These are phyloP conservation scores for Cosmorhoe ocellata DNA, from an alignment of 2,888 invertebrate genomes.

Conservation along the genomic window DNA sequence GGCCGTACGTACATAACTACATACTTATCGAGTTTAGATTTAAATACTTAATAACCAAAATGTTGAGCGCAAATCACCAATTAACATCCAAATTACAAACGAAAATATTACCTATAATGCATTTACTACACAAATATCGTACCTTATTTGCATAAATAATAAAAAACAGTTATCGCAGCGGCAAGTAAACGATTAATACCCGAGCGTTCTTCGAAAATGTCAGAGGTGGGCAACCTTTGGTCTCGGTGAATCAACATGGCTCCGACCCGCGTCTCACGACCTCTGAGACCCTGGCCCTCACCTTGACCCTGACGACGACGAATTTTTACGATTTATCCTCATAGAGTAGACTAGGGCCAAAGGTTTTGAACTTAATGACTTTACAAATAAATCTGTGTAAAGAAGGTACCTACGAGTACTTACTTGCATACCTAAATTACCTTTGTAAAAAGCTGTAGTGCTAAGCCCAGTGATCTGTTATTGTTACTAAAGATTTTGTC, in stretches of 20 bases:
- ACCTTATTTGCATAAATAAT: constrained; percentile 29
- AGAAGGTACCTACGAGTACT: too few relatives aligned
- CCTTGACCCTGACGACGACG: constrained; percentile 35
- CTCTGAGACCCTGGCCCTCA: constrained; percentile 42
- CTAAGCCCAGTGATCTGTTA: too few relatives aligned
- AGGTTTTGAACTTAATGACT: neutral
- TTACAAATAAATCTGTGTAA: neutral
- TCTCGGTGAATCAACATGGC: constrained; percentile 43
- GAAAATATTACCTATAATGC: constrained; percentile 9
- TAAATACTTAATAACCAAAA: too few relatives aligned
- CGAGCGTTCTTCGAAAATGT: constrained; percentile 48
- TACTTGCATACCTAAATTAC: too few relatives aligned
- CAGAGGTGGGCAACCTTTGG: constrained; percentile 66
- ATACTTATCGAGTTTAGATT: too few relatives aligned
- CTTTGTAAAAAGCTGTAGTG: too few relatives aligned
- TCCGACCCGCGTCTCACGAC: constrained; percentile 62
- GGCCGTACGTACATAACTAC: too few relatives aligned
- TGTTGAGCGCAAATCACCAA: neutral
- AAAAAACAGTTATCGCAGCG: constrained; percentile 37
- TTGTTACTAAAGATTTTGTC: too few relatives aligned
- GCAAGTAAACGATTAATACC: constrained; percentile 34
- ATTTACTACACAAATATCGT: constrained; percentile 1
- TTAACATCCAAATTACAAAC: constrained; percentile 22
- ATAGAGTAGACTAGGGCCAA: neutral
- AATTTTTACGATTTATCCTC: constrained; percentile 29